Conservation (phyloP, 2,888 invertebrate species). For the Noctua janthina region DNA sequence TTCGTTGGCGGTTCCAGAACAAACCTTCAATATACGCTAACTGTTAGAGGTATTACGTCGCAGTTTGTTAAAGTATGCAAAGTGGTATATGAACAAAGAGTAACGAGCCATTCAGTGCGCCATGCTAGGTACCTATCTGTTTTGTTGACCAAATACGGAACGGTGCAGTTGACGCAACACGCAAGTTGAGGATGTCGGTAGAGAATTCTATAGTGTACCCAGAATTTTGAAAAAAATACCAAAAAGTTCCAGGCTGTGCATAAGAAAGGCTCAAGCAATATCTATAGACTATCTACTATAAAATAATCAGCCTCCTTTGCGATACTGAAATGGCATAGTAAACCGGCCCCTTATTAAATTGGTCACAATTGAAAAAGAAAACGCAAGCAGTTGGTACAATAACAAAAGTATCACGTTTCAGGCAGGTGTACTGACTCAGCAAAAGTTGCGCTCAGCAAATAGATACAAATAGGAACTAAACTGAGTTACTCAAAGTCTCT, state of each 20-base stretch:
- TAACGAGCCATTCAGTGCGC: conserved; percentile 33
- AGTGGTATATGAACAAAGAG: conserved; percentile 45
- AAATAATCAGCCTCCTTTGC: background rate
- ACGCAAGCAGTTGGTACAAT: background rate
- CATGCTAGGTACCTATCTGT: conserved; percentile 25
- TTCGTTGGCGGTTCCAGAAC: conserved; percentile 58
- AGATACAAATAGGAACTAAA: conserved; percentile 11
- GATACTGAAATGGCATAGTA: background rate
- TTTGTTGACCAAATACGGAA: conserved; percentile 31
- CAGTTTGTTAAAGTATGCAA: conserved; percentile 47
- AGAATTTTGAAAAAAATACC: background rate
- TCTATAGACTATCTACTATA: background rate
- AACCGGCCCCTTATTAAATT: background rate
- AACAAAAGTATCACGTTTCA: conserved; percentile 12
- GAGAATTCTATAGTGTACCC: background rate
- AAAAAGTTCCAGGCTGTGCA: background rate
- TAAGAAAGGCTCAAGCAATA: background rate
- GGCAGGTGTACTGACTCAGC: conserved; percentile 7
- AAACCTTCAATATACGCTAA: conserved; percentile 63
- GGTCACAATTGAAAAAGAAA: background rate
- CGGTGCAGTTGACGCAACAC: conserved; percentile 24
- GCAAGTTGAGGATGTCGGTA: background rate
- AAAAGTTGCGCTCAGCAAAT: conserved; percentile 17
- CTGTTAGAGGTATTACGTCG: conserved; percentile 41
- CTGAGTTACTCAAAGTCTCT: conserved; percentile 7